Evolutionary conservation across 2,113 vertebrate species (phyloP).

Genomic region (Misgurnus anguillicaudatus): DNA sequence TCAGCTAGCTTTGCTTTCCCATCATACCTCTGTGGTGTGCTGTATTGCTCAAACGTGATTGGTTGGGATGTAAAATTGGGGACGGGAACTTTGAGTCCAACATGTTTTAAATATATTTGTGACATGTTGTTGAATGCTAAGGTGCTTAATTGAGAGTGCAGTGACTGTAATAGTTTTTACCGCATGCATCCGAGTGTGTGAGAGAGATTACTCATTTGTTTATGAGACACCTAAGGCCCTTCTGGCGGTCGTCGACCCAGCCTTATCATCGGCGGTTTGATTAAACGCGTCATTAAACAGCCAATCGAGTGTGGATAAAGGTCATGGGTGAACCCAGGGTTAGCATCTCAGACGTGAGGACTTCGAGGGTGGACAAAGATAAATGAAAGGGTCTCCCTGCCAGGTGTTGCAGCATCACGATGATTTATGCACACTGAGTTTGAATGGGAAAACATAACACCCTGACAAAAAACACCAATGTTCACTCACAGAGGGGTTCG

Average conservation of each 20-base stretch:
- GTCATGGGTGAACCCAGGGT: conserved; percentile 28
- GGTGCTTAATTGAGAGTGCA: conserved; percentile 1
- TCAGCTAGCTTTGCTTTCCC: conserved; percentile 50
- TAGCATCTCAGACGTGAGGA: conserved; percentile 11
- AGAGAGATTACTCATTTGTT: conserved; percentile 13
- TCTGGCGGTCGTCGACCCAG: conserved; percentile 25
- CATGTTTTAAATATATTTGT: conserved; percentile 16
- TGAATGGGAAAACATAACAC: background rate
- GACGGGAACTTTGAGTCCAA: background rate
- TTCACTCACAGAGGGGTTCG: background rate
- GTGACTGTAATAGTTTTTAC: background rate
- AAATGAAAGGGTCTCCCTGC: conserved; percentile 10
- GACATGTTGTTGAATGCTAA: conserved; percentile 1
- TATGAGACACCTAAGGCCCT: conserved; percentile 13
- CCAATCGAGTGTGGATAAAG: conserved; percentile 38
- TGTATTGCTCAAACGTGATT: conserved; percentile 43
- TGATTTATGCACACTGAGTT: conserved; percentile 32
- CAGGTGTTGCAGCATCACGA: conserved; percentile 38
- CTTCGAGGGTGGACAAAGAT: conserved; percentile 29
- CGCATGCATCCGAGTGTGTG: background rate
- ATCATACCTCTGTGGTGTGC: conserved; percentile 51
- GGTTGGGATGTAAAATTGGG: conserved; percentile 34
- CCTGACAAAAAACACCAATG: background rate
- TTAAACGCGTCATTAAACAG: conserved; percentile 49
- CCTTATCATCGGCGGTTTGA: conserved; percentile 28